Evolutionary conservation across 2,797 vertebrate species (phyloP).

Genomic region (Graptemys geographica): DNA sequence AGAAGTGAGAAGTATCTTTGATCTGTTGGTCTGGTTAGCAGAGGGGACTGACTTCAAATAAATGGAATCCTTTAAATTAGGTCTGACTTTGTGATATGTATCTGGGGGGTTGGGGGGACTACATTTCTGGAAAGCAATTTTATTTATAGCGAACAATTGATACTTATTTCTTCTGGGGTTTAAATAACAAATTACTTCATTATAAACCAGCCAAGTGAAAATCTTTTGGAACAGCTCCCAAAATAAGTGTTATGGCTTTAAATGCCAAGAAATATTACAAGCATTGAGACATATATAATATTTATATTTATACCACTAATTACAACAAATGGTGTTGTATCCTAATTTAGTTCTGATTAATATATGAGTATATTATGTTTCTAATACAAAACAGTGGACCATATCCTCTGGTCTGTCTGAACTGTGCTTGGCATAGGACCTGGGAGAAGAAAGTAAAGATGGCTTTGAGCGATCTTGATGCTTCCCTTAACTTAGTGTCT

Average conservation of each 20-base stretch:
- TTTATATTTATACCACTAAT: neutral
- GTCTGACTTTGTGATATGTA: conserved; percentile 61
- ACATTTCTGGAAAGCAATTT: conserved; percentile 44
- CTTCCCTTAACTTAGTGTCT: neutral
- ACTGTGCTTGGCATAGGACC: neutral
- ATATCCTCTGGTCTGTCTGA: neutral
- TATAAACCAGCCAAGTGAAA: neutral
- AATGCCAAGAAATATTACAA: accelerated
- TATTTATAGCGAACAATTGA: conserved; percentile 37
- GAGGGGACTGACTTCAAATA: conserved; percentile 53
- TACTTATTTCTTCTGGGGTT: conserved; percentile 60
- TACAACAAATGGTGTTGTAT: neutral
- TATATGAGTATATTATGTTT: neutral
- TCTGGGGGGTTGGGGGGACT: conserved; percentile 14
- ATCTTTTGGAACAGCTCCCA: conserved; percentile 14
- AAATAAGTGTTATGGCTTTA: neutral
- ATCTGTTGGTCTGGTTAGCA: conserved; percentile 67
- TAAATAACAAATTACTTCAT: neutral
- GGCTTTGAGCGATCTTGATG: neutral
- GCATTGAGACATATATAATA: neutral
- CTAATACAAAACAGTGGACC: neutral
- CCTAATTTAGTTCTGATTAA: neutral
- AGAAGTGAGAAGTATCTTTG: conserved; percentile 58
- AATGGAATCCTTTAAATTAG: conserved; percentile 63
- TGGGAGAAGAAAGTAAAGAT: neutral